Evolutionary conservation across 2,888 invertebrate species (phyloP), one percentile per base, ranked within the genome.

Genomic region (Tenthredo notha): DNA sequence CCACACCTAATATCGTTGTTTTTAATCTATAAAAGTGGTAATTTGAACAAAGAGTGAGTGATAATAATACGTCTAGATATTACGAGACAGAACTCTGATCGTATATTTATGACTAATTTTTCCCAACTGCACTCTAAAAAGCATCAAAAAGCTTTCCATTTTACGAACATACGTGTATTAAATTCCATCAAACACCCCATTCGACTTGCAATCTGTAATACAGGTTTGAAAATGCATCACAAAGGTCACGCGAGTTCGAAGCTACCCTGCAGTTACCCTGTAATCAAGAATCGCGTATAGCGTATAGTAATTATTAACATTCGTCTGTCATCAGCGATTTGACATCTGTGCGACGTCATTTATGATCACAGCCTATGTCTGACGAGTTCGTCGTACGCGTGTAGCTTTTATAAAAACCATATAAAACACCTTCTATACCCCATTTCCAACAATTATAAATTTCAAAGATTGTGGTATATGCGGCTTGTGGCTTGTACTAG

Each of bases 281-380:
- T 93, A 93, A 93, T 93, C 91, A 91, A 86, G 91, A 92, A 90
- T 93, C 91, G 92, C 91, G 91, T 90, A 74, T 6, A 21, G 72
- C n/a, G 37, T 37, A n/a, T 33, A 92, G 92, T 93, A 93, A 93
- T 93, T 92, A 91, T 91, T 92, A 89, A 88, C 89, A 89, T 88
- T 85, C 91, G 90, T 90, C 92, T 93, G 92, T 93, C 92, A 93
- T 93, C 93, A 93, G 91, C 90, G 92, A 90, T 18, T 40, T 90
- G 90, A 92, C 91, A 91, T 92, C 90, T 88, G 89, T 88, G 88
- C 86, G 87, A 86, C 6, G 21, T 61, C 40, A 50, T n/a, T n/a
- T 10, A 50, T 4, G 12, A 29, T 77, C 54, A n/a, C 40, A 77
- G 54, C 54, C 54, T 74, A 74, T 74, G 25, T 40, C 15, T 47